Evolutionary conservation across 2,888 invertebrate genomes (phyloP).

Genomic region (Campoletis raptor): DNA sequence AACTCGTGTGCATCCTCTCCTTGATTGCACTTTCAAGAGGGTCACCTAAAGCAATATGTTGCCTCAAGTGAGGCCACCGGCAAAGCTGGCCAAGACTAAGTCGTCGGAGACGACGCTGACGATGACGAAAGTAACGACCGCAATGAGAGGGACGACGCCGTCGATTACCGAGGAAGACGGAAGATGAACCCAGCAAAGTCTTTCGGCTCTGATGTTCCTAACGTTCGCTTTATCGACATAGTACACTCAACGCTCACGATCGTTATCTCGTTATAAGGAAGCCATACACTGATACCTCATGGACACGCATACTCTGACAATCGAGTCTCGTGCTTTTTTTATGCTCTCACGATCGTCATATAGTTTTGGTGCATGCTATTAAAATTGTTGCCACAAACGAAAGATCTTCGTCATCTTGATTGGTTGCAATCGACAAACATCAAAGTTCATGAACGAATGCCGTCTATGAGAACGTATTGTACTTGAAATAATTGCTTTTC

Average conservation of each 20-base stretch:
- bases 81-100: conserved; percentile 35
- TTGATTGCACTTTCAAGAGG: conserved; percentile 65
- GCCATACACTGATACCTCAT: conserved; percentile 46
- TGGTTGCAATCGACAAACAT: not conserved
- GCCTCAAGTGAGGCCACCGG: conserved; percentile 40
- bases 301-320: conserved; percentile 54
- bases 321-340: conserved; percentile 48
- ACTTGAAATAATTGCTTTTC: not conserved
- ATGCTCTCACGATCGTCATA: conserved; percentile 21
- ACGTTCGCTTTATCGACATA: conserved; percentile 57
- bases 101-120: conserved; percentile 35
- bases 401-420: conserved; percentile 11
- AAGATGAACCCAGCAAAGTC: conserved; percentile 47
- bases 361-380: conserved; percentile 1
- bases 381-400: conserved; percentile 53
- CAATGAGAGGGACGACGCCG: conserved; percentile 61
- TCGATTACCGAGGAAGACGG: conserved; percentile 66
- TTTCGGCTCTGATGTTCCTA: conserved; percentile 36
- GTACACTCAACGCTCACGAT: conserved; percentile 62
- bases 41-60: conserved; percentile 51
- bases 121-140: conserved; percentile 64
- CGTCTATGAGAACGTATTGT: not conserved
- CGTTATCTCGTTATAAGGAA: conserved; percentile 67
- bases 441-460: not conserved
- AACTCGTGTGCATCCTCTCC: conserved; percentile 52